phyloP scores from a whole-genome alignment of 1,140 invertebrate genomes.

The Drosophila tropicalis region DNA sequence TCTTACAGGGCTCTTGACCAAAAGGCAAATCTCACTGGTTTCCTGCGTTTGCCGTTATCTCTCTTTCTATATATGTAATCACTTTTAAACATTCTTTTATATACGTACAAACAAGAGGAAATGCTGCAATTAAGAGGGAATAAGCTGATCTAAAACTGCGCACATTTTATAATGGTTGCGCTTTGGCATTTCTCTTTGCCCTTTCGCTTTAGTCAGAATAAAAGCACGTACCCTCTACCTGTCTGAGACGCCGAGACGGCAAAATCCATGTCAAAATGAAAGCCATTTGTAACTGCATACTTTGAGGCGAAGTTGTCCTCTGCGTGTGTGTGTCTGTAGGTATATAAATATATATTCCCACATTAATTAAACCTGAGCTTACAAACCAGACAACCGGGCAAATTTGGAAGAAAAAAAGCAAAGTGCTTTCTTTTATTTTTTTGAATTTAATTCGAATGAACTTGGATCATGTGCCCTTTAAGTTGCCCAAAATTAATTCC shows the following conservation, averaged over 20 bases:
- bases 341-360: constrained; percentile 44
- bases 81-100: neutral
- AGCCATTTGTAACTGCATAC: constrained; percentile 56
- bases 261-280: constrained; percentile 65
- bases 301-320: constrained; percentile 21
- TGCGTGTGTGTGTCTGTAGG: neutral
- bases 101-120: constrained; percentile 31
- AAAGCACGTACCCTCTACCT: constrained; percentile 43
- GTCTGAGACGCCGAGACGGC: neutral
- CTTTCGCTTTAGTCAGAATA: constrained; percentile 33
- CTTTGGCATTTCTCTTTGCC: constrained; percentile 35
- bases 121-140: constrained; percentile 66
- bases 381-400: constrained; percentile 40
- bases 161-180: constrained; percentile 23
- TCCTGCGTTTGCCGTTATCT: neutral
- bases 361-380: constrained; percentile 72
- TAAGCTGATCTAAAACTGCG: constrained; percentile 67
- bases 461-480: neutral
- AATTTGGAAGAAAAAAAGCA: neutral
- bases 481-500: constrained; percentile 39
- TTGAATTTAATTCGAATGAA: constrained; percentile 30
- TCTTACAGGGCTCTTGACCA: constrained; percentile 30
- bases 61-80: constrained; percentile 3
- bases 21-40: constrained; percentile 22
- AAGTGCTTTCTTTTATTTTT: constrained; percentile 42